Evolutionary conservation across 2,113 vertebrate species (phyloP).

Genomic region (Willisornis vidua): DNA sequence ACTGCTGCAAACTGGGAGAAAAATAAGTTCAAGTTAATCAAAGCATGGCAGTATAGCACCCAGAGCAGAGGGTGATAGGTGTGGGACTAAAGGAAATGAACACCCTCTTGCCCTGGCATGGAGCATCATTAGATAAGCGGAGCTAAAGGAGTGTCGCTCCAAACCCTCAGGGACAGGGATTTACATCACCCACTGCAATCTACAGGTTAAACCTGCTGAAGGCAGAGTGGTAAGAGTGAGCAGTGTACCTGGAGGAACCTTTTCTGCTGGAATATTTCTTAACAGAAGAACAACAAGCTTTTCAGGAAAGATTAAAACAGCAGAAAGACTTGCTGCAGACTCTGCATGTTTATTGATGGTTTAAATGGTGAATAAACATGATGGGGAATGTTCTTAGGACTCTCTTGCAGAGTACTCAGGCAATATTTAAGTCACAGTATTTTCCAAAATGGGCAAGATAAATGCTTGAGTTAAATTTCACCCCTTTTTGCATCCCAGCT

Average conservation of each 20-base stretch:
- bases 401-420: background rate
- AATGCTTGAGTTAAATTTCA: background rate
- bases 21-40: rapidly evolving
- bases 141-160: background rate
- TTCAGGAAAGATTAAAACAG: background rate
- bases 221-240: background rate
- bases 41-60: background rate
- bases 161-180: background rate
- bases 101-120: background rate
- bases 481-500: background rate
- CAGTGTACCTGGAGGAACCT: background rate
- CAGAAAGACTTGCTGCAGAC: background rate
- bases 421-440: background rate
- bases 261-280: background rate
- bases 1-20: background rate
- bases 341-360: background rate
- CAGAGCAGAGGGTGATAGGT: background rate
- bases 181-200: background rate
- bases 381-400: background rate
- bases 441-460: background rate
- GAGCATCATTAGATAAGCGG: background rate
- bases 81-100: background rate
- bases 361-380: background rate
- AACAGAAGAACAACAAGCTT: background rate
- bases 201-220: background rate